Evolutionary conservation across 1,140 invertebrate genomes (phyloP).

Genomic region (Achatina immaculata): DNA sequence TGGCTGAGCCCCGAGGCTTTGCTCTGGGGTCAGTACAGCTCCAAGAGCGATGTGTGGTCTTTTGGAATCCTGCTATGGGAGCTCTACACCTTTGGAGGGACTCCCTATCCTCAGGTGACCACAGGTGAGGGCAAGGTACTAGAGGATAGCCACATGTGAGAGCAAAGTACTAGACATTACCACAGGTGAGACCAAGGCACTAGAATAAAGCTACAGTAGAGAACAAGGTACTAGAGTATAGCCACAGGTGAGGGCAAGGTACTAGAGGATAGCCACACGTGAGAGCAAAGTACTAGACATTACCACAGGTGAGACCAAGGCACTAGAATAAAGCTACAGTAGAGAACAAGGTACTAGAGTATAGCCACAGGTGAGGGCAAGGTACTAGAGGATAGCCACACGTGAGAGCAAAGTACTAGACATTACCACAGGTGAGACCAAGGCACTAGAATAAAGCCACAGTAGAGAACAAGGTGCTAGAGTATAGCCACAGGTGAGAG

Average conservation of each 20-base stretch:
- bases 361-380: constrained; percentile 28
- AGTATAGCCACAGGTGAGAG: constrained; percentile 34
- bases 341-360: too few relatives aligned
- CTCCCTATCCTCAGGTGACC: constrained; percentile 48
- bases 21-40: constrained; percentile 52
- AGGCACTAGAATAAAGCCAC: too few relatives aligned
- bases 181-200: too few relatives aligned
- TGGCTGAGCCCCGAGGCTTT: constrained; percentile 63
- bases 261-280: neutral
- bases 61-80: constrained; percentile 63
- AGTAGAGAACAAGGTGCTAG: too few relatives aligned
- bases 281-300: neutral
- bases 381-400: neutral
- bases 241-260: constrained; percentile 23
- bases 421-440: too few relatives aligned
- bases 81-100: constrained; percentile 54
- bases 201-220: too few relatives aligned
- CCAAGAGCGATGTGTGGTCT: constrained; percentile 64
- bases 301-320: too few relatives aligned
- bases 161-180: neutral
- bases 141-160: neutral
- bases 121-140: constrained; percentile 12
- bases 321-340: too few relatives aligned
- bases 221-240: too few relatives aligned
- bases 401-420: neutral